phyloP scores from a whole-genome alignment of 2,113 vertebrate genomes.

The Trematomus loennbergii region DNA sequence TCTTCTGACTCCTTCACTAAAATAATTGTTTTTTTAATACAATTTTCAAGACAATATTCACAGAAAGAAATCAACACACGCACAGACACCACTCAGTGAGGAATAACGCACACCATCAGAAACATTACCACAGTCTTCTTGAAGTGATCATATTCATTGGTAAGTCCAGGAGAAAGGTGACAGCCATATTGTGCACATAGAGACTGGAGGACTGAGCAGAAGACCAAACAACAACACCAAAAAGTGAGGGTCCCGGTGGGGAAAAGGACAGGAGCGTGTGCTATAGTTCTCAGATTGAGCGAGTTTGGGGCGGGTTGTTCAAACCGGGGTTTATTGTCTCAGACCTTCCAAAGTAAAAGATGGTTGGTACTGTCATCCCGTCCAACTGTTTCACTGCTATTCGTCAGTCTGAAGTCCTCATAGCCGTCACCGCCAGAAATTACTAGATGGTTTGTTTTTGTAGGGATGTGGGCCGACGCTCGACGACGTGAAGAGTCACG shows the following conservation, averaged over 20 bases:
- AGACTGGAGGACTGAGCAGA: constrained; percentile 70
- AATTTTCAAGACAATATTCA: constrained; percentile 39
- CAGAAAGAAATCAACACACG: constrained; percentile 34
- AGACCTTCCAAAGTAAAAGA: constrained; percentile 95
- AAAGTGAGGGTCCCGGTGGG: constrained; percentile 36
- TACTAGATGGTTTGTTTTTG: constrained; percentile 91
- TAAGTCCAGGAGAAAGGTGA: constrained; percentile 44
- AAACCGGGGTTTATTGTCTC: constrained; percentile 63
- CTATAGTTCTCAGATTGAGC: constrained; percentile 35
- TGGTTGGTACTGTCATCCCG: constrained; percentile 98
- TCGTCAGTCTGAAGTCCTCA: constrained; percentile 95
- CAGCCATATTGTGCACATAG: constrained; percentile 70
- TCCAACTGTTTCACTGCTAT: constrained; percentile 95
- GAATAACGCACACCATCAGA: constrained; percentile 41
- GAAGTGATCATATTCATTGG: constrained; percentile 52
- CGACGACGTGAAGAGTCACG: constrained; percentile 86
- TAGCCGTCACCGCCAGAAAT: constrained; percentile 97
- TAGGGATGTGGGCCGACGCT: constrained; percentile 75
- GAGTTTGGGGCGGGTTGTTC: constrained; percentile 3
- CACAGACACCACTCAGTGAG: constrained; percentile 53
- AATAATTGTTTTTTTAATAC: constrained; percentile 40
- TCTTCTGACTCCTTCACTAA: constrained; percentile 29
- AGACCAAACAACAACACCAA: constrained; percentile 52
- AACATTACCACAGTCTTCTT: constrained; percentile 44
- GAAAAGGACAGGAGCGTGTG: constrained; percentile 29